Base-by-base conservation (phyloP, 2,888 invertebrate species). In the Sycophila texana region DNA sequence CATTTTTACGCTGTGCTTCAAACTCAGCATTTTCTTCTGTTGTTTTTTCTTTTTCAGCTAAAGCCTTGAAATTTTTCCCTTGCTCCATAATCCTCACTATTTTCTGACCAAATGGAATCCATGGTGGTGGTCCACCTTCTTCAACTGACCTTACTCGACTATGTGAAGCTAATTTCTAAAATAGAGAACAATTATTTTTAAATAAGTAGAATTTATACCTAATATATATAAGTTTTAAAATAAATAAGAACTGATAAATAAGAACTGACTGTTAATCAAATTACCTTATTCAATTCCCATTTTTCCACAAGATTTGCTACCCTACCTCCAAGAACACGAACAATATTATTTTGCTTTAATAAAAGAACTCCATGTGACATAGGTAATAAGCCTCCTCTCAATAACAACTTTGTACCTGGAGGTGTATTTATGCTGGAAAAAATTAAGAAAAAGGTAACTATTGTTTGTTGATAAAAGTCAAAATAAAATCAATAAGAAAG, bases 71-170 rank as follows among this genome's bases (percentile, higher is more conserved):
- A 85, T 93, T 93, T 83, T 93, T 93, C 81, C 94, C 94, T 58
- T 92, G 91, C 39, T 93, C 90, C 51, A 90, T 87, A 5, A 92
- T 90, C 72, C 92, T 92, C 84, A 94, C 92, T 74, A 96, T 92
- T 86, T 94, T 94, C 86, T 95, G 94, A 0, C 98, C 98, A 91
- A 98, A 98, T 53, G 97, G 95, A 84, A 97, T 96, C 97, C 98
- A 98, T 57, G 96, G 95, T 60, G 96, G 97, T 1, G 97, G 97
- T 0, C 96, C 96, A 82, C 95, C 96, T 84, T 95, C 94, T 76
- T 92, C 93, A 10, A 93, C 93, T 74, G 92, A 91, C 53, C 93
- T 92, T 71, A 93, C 92, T 91, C 88, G 83, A 82, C 88, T 87
- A 65, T 89, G 89, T 7, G 83, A 83, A n/a, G 89, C 88, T 22